These are phyloP conservation scores for Ctena decussata DNA, from an alignment of 2,888 invertebrate species.

Conservation along the genomic window DNA sequence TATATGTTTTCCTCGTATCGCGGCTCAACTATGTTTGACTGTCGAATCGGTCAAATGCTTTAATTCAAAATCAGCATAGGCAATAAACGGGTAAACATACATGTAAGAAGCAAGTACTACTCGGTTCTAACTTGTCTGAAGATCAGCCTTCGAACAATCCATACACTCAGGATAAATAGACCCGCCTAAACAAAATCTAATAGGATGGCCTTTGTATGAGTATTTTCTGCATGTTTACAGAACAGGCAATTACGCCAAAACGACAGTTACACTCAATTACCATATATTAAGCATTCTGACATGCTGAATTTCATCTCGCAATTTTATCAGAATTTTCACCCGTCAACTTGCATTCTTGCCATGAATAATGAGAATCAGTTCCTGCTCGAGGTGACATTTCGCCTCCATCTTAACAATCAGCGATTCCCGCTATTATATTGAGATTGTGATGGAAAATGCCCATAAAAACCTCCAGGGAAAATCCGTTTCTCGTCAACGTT, in stretches of 20 bases:
- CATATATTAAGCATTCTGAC: not conserved
- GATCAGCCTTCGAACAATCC: too few relatives aligned
- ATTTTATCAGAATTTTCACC: constrained; percentile 22
- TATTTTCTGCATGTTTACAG: not conserved
- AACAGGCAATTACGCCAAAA: not conserved
- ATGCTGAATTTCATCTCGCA: constrained; percentile 5
- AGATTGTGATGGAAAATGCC: constrained; percentile 57
- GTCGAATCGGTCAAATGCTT: too few relatives aligned
- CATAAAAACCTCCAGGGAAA: constrained; percentile 64
- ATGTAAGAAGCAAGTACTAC: too few relatives aligned
- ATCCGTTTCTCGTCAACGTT: constrained; percentile 70
- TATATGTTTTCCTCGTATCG: too few relatives aligned
- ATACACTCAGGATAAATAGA: too few relatives aligned
- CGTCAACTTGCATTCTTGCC: not conserved
- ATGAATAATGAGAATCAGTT: constrained; percentile 14
- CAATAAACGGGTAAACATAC: too few relatives aligned
- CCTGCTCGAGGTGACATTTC: not conserved
- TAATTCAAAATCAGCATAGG: too few relatives aligned
- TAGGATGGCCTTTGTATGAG: too few relatives aligned
- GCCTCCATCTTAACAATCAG: not conserved
- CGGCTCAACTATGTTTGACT: too few relatives aligned
- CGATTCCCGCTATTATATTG: constrained; percentile 37
- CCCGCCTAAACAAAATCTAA: too few relatives aligned
- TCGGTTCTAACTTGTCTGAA: too few relatives aligned
- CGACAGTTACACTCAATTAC: not conserved